Evolutionary conservation across 2,888 invertebrate genomes (phyloP).

Genomic region (Meteorus cinctellus): DNA sequence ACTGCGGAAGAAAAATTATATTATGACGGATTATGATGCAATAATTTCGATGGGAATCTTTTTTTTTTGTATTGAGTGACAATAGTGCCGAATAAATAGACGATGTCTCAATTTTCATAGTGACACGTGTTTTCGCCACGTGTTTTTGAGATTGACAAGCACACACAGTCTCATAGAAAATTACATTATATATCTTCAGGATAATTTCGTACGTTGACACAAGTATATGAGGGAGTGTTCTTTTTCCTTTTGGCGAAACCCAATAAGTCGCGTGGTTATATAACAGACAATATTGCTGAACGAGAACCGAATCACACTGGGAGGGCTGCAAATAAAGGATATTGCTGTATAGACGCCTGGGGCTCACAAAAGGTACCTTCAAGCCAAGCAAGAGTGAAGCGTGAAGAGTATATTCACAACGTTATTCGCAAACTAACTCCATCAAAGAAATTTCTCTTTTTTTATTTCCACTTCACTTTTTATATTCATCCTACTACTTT

Average conservation of each 20-base stretch:
- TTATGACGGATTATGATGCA: too few species aligned
- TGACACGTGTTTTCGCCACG: constrained; percentile 2
- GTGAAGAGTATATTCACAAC: background rate
- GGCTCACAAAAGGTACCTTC: background rate
- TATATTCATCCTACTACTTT: background rate
- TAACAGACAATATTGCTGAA: background rate
- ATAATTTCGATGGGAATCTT: too few species aligned
- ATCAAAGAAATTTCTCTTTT: background rate
- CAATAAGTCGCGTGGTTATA: constrained; percentile 6
- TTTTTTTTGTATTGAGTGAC: too few species aligned
- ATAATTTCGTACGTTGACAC: background rate
- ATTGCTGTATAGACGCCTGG: background rate
- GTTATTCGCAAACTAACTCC: background rate
- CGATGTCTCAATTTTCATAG: background rate
- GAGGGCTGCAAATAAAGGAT: background rate
- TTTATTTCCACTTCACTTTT: background rate
- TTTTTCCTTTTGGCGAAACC: background rate
- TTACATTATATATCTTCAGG: background rate
- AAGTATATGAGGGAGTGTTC: background rate
- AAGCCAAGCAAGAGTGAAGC: background rate
- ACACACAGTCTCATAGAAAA: background rate
- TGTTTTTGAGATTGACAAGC: background rate
- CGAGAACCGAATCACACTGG: constrained; percentile 2
- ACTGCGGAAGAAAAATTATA: too few species aligned
- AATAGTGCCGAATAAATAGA: too few species aligned